Base-by-base conservation (phyloP, 2,797 vertebrate species). In the Chloroceryle amazona region DNA sequence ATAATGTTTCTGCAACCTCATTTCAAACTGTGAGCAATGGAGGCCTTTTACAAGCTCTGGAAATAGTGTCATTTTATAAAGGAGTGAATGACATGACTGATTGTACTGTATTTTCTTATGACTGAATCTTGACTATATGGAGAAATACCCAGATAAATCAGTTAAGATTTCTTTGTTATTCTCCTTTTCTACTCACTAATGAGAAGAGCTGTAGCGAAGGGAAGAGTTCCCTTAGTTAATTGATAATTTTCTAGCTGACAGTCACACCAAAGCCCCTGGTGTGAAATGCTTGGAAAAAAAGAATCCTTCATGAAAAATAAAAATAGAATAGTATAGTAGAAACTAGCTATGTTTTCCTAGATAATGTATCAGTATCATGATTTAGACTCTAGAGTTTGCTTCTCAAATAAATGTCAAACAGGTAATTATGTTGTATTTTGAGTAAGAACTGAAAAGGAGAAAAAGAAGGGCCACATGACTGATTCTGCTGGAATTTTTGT, bases 161-260 rank as follows among this genome's bases (percentile, higher is more conserved):
- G 16, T 62, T 35, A 54, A 31, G 44, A 7, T 65, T 79, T 54
- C 37, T 86, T 71, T 91, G 62, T 80, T 51, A 83, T 42, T 3
- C 46, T 90, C 58, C 55, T 37, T 83, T 90, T 94, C 70, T 47
- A 78, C 83, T 87, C 41, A 8, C 54, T 94, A 92, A 94, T 70
- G 54, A 96, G 66, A 66, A 72, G 47, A 76, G 46, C 41, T 75
- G 13, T 4, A 58, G 41, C 79, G 46, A 90, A 90, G 23, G 35
- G 57, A 89, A 73, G 72, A 60, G 14, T 87, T 94, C 66, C 25
- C 57, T 90, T 81, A 55, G 57, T 51, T 97, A 90, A 92, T 61
- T 93, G 76, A 85, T 93, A 78, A 95, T 90, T 95, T 96, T 86
- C 79, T 63, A 88, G 29, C 82, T 91, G 42, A 85, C 33, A 93